Evolutionary conservation across 2,113 vertebrate genomes (phyloP), one percentile per base, ranked within the genome.

Genomic region (Chascanopsetta lugubris): DNA sequence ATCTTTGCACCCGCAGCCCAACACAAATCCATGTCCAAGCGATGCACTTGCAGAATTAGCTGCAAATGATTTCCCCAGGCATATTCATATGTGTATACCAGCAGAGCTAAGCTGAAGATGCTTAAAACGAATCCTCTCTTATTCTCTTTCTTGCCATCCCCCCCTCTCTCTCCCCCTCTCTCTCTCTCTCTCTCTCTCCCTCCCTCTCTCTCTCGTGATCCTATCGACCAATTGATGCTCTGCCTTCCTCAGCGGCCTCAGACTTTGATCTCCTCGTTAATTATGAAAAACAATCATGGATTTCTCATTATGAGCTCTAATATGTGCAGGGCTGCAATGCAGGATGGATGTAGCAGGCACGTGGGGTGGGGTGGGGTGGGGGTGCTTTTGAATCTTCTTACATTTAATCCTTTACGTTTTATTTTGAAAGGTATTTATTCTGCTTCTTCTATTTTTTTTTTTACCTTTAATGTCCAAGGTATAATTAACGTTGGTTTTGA

Each of bases 211-310:
- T 63, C 69, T 58, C 71, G 24, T 50, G 21, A 54, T 43, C 50
- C 17, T 74, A 87, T 82, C 76, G 79, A 85, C 87, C 81, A 66
- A 55, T 64, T 68, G 71, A 81, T 34, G 73, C 83, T 67, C 56
- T 56, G 68, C 73, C 60, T 81, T 82, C 76, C 78, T 87, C 48
- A 72, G 84, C 59, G 76, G 78, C 83, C 85, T 88, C 75, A 74
- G 81, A 86, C 88, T 91, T 91, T 91, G 88, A 91, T 90, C 88
- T 88, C 40, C 89, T 91, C 64, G 74, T 89, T 91, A 90, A 90
- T 91, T 87, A 87, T 88, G 78, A 87, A 90, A 88, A 87, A 89
- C 87, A 89, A 88, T 88, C 84, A 86, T 86, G 82, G 86, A 88
- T 89, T 84, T 87, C 85, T 91, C 83, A 91, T 90, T 89, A 89